Percentiles rank a stretch among this genome's conserved stretches.
Conservation (phyloP, 2,113 vertebrate genomes). For the Erythrocebus patas region DNA sequence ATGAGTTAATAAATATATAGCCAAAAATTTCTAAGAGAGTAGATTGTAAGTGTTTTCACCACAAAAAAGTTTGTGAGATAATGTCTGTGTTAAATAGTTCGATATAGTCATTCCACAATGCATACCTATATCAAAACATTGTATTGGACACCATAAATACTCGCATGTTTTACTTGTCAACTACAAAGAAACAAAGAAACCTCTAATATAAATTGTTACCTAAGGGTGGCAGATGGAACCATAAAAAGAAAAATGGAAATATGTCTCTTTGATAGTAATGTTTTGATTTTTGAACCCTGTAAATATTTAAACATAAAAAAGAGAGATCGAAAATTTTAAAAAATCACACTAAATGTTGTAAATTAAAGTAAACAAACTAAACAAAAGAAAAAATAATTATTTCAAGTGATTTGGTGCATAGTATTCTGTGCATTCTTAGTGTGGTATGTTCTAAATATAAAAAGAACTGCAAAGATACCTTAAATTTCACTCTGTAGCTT, state of each 20-base stretch:
- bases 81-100: neutral
- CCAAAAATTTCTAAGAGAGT: neutral
- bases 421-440: neutral
- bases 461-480: neutral
- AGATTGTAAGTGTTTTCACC: neutral
- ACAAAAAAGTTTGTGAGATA: neutral
- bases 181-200: neutral
- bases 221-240: neutral
- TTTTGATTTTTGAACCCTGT: neutral
- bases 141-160: neutral
- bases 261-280: neutral
- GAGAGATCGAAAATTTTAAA: neutral
- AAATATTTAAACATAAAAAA: neutral
- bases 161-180: neutral
- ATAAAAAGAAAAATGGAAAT: neutral
- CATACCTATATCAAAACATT: neutral
- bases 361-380: neutral
- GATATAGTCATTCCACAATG: neutral
- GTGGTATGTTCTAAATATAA: neutral
- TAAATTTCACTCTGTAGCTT: neutral
- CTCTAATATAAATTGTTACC: neutral
- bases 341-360: neutral
- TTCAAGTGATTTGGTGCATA: neutral
- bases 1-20: neutral
- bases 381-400: neutral